These are phyloP conservation scores for Drosophila busckii DNA, from an alignment of 1,140 invertebrate species.

Conservation along the genomic window DNA sequence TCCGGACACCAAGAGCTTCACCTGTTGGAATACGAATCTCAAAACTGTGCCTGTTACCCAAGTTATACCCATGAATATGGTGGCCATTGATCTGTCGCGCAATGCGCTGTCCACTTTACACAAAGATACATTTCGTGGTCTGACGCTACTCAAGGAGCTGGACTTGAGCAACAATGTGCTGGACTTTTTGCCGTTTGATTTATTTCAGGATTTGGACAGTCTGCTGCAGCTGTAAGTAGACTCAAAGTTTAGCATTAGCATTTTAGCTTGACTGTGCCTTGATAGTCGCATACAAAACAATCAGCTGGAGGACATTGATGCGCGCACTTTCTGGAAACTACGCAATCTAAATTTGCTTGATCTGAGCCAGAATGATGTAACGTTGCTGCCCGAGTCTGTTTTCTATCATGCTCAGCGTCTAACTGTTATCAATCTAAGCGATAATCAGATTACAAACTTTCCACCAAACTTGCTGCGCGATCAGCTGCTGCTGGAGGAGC, in stretches of 20 bases:
- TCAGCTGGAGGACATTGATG: constrained; percentile 84
- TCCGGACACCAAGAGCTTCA: constrained; percentile 84
- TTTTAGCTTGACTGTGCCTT: constrained; percentile 12
- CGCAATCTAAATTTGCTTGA: constrained; percentile 86
- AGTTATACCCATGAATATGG: constrained; percentile 84
- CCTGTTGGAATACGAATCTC: constrained; percentile 86
- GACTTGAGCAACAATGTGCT: constrained; percentile 89
- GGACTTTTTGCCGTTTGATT: constrained; percentile 86
- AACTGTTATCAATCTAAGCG: constrained; percentile 85
- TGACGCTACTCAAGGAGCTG: constrained; percentile 85
- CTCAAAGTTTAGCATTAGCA: neutral
- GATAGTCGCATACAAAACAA: constrained; percentile 86
- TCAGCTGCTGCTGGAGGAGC: constrained; percentile 80
- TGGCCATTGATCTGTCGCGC: constrained; percentile 86
- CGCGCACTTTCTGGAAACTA: constrained; percentile 83
- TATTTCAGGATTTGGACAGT: constrained; percentile 87
- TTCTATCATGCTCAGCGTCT: constrained; percentile 84
- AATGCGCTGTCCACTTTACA: constrained; percentile 86
- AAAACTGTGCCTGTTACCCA: constrained; percentile 83
- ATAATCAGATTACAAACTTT: constrained; percentile 84
- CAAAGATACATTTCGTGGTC: constrained; percentile 85
- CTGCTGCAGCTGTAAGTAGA: constrained; percentile 83
- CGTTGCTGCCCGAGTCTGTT: constrained; percentile 81
- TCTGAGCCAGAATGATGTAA: constrained; percentile 86
- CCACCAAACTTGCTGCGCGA: constrained; percentile 79